phyloP scores from a whole-genome alignment of 2,113 vertebrate species.

The Cyprinus carpio region DNA sequence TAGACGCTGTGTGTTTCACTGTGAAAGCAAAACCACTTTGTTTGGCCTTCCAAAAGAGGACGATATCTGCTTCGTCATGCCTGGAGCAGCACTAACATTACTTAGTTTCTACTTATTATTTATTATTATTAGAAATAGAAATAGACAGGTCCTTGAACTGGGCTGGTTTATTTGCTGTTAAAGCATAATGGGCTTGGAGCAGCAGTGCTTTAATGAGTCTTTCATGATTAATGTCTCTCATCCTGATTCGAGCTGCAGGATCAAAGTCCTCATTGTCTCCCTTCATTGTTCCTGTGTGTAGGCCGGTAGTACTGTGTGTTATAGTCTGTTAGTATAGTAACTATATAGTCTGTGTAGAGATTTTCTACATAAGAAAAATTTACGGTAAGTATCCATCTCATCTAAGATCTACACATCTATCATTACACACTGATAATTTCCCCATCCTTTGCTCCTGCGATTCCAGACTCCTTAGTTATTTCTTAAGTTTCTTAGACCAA shows the following conservation, averaged over 20 bases:
- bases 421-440: neutral
- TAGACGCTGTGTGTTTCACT: no score
- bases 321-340: slow-evolving; percentile 12
- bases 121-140: slow-evolving; percentile 1
- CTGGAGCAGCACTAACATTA: neutral
- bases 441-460: neutral
- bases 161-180: neutral
- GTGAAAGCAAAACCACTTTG: no score
- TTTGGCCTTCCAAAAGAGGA: no score
- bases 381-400: neutral
- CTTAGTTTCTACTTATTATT: neutral
- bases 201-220: neutral
- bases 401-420: neutral
- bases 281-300: neutral
- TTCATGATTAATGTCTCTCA: neutral
- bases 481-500: neutral
- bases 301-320: neutral
- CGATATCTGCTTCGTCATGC: no score
- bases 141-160: neutral
- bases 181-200: neutral
- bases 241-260: neutral
- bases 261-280: neutral
- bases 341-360: slow-evolving; percentile 13
- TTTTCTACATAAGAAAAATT: neutral
- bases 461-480: neutral